A percentile compares a stretch with the other conserved stretches of the same genome.
phyloP scores from a whole-genome alignment of 2,888 invertebrate species.

The Allolobophora icterica region DNA sequence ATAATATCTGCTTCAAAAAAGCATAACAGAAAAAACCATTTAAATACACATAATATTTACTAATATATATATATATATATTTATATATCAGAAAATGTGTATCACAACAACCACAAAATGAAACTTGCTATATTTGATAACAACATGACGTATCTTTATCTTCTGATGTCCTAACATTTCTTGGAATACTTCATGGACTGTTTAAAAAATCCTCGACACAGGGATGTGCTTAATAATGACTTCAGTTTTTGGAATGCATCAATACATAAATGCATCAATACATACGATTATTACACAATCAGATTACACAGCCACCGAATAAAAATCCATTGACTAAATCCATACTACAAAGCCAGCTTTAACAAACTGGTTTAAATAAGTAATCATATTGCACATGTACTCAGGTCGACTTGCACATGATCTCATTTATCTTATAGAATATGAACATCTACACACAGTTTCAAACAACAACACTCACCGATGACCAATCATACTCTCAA shows the following conservation, averaged over 20 bases:
- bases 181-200: not conserved
- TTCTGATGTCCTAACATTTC: not conserved
- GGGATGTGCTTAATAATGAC: not conserved
- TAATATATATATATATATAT: not conserved
- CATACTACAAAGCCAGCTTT: not conserved
- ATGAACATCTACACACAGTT: not conserved
- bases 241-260: not conserved
- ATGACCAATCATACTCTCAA: too few relatives aligned
- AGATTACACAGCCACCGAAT: not conserved
- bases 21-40: not conserved
- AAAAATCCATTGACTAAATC: slow-evolving; percentile 13
- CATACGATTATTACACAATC: not conserved
- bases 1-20: not conserved
- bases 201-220: not conserved
- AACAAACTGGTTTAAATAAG: not conserved
- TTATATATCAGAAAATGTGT: too few relatives aligned
- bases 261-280: not conserved
- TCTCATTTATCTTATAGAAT: not conserved
- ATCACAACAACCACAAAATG: not conserved
- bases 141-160: not conserved
- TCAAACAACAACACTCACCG: not conserved
- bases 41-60: slow-evolving; percentile 9
- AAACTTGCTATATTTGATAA: not conserved
- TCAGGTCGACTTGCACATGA: slow-evolving; percentile 1
- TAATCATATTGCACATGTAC: not conserved